Base-by-base conservation (phyloP, 2,113 vertebrate genomes). In the Oenanthe oenanthe region DNA sequence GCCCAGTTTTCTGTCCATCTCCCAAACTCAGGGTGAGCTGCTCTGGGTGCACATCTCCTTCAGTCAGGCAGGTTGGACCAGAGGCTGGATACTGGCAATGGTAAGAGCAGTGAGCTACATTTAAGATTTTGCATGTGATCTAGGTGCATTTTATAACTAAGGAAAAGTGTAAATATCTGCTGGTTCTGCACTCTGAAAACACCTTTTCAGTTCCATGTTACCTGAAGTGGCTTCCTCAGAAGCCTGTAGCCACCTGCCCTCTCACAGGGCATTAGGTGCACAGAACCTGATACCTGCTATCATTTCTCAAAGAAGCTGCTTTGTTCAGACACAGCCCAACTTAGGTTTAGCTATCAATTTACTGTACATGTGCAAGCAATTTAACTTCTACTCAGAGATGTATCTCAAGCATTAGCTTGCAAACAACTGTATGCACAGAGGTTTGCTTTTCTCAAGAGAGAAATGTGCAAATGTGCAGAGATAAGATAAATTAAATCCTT, bases 401-500 rank as follows among this genome's bases (percentile, higher is more conserved):
- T 42, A 56, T 56, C 84, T 70, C 57, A 91, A 74, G 26, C 58
- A 54, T 66, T 73, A 63, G 31, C 75, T 85, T 93, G 56, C 58
- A 82, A 92, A 85, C 81, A 76, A 85, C 34, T 83, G 5, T 18
- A 43, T 32, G 26, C 9, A 16, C 68, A 83, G 51, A 58, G 77
- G 83, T 89, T 80, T 72, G 56, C 40, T 88, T 71, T 91, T 63
- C 90, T 85, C 54, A 22, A 38, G 78, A 73, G 74, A 88, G 34
- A 50, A 93, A 75, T 6, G 20, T 47, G 54, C 0, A 1, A 86
- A 58, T 19, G 4, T 48, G 61, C 22, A 0, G 0, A 80, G 71
- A 84, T 86, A 90, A 78, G 77, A 93, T 84, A 48, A 70, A 86
- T 87, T 89, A 95, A 88, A 86, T 76, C 54, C 68, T 51, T 90